A percentile compares a stretch with the other conserved stretches of the same genome.
Conservation (phyloP, 23 tunicate species). For the Trididemnum clinides region DNA sequence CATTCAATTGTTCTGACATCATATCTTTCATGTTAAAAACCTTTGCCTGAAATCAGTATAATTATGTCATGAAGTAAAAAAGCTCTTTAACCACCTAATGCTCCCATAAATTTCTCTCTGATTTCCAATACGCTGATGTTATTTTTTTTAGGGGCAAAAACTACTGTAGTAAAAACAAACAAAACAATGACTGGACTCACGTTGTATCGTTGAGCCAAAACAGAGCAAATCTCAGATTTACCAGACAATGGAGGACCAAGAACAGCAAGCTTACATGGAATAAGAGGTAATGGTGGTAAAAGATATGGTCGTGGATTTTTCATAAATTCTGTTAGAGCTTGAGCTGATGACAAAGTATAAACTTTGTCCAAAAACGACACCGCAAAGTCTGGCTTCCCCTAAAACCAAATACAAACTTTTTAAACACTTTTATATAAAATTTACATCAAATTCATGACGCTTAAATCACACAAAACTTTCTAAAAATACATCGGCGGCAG, state of each 20-base stretch:
- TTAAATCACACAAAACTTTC: no score
- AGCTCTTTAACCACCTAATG: no score
- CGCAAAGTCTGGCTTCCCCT: constrained; percentile 88
- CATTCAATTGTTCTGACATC: constrained; percentile 54
- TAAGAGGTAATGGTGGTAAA: constrained; percentile 81
- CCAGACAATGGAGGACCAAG: constrained; percentile 81
- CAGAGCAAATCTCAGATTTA: constrained; percentile 46
- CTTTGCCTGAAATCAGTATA: constrained; percentile 35
- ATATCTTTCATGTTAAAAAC: constrained; percentile 70
- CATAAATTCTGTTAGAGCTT: constrained; percentile 77
- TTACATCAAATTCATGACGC: no score
- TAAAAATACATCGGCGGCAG: no score
- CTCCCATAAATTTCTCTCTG: no score
- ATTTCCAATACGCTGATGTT: no score
- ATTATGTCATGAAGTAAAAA: no score
- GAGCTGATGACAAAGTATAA: constrained; percentile 86
- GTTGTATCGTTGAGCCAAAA: constrained; percentile 60
- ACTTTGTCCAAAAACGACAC: constrained; percentile 89
- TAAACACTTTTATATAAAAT: no score
- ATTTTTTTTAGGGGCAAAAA: no score
- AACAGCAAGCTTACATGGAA: constrained; percentile 84
- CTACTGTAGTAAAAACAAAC: no score
- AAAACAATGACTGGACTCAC: no score
- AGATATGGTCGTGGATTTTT: constrained; percentile 94
- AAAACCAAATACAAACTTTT: neutral